Evolutionary conservation across 2,888 invertebrate species (phyloP), one percentile per base, ranked within the genome.

Genomic region (Tortrix viridana): DNA sequence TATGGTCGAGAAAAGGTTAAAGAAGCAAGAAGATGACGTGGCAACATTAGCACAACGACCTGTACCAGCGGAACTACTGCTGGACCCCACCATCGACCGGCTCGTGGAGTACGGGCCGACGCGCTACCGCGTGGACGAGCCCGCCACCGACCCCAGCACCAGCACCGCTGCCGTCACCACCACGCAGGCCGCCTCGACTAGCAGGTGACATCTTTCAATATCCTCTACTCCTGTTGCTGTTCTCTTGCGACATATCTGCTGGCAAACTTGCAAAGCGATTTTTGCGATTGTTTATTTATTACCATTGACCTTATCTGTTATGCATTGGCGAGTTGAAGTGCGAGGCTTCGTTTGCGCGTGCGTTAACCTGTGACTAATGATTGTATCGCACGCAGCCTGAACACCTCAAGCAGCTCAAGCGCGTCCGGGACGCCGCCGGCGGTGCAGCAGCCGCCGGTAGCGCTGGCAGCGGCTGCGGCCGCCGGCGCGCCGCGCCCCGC

Each of bases 11-110:
- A 96, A 95, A 75, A 92, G 96, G 47, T 81, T 97, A 60, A 96
- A 96, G 84, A 97, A 97, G 76, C 97, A 97, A 74, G 96, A 97
- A 75, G 96, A 96, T 73, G 96, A 96, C 76, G 96, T 96, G 0
- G 96, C 96, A 1, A 94, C 95, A 1, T 83, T 96, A 56, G 95
- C 96, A 0, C 96, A 96, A 75, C 89, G 96, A 41, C 96, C 96
- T 0, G 92, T 92, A 3, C 95, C 96, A 0, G 93, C 96, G 0
- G 96, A 97, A 76, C 84, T 96, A 20, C 88, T 96, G 38, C 88
- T 96, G 37, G 92, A 91, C 69, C 96, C 96, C 1, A 96, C 96
- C 1, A 96, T 96, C 71, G 96, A 96, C 84, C 90, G 96, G 53
- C 88, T 96, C 50, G 95, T 96, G 54, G 96, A 97, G 81, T 96